Evolutionary conservation across 2,113 vertebrate genomes (phyloP).

Genomic region (Sinocyclocheilus anshuiensis): DNA sequence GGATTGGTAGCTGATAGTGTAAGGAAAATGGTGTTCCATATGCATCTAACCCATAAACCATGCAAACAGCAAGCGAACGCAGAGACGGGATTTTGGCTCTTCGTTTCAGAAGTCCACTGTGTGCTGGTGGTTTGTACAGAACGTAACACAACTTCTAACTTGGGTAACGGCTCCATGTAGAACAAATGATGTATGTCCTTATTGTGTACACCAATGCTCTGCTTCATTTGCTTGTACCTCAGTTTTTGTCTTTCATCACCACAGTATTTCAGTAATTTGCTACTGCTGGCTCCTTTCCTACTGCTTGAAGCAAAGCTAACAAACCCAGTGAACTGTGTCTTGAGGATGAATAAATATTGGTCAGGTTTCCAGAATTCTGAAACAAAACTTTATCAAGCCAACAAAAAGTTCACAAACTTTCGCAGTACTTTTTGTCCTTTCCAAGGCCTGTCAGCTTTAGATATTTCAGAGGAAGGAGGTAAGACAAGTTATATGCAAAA

Average conservation of each 20-base stretch:
- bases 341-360: constrained; percentile 10
- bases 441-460: constrained; percentile 14
- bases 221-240: background rate
- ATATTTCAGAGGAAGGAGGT: constrained; percentile 9
- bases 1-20: background rate
- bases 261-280: constrained; percentile 19
- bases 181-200: background rate
- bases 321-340: constrained; percentile 18
- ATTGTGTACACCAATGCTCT: background rate
- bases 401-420: constrained; percentile 26
- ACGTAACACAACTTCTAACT: background rate
- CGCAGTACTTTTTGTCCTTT: constrained; percentile 5
- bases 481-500: constrained; percentile 28
- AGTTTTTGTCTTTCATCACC: constrained; percentile 10
- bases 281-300: background rate
- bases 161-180: background rate
- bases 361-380: constrained; percentile 26
- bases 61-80: background rate
- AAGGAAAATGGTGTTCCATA: background rate
- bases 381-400: constrained; percentile 31
- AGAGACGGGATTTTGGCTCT: background rate
- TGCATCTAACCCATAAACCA: background rate
- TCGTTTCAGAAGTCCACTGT: background rate
- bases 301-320: constrained; percentile 19
- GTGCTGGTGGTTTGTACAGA: background rate